These are phyloP conservation scores for Notospermus geniculatus DNA, from an alignment of 1,140 invertebrate species.

Conservation along the genomic window DNA sequence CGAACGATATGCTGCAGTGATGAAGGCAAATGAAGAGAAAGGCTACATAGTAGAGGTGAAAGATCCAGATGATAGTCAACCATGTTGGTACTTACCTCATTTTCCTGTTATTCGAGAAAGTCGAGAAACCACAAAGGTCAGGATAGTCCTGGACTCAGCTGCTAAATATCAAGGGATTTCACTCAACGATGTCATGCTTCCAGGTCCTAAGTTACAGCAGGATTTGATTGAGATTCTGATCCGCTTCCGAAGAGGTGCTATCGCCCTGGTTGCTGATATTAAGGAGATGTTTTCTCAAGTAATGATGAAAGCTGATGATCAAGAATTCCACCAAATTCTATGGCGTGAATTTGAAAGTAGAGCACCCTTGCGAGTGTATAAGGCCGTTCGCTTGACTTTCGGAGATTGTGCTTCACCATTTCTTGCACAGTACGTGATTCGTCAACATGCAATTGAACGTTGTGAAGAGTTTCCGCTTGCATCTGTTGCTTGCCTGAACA, in stretches of 20 bases:
- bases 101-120: conserved; percentile 17
- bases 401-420: conserved; percentile 15
- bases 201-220: conserved; percentile 49
- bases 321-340: conserved; percentile 16
- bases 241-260: conserved; percentile 21
- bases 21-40: not conserved
- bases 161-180: conserved; percentile 11
- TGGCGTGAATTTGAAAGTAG: conserved; percentile 3
- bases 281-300: conserved; percentile 22
- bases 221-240: conserved; percentile 26
- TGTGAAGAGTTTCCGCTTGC: not conserved
- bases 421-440: conserved; percentile 13
- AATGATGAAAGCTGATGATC: conserved; percentile 1
- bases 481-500: not conserved
- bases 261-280: conserved; percentile 24
- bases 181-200: conserved; percentile 24
- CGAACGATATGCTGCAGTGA: conserved; percentile 5
- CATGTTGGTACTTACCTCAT: conserved; percentile 21
- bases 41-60: not conserved
- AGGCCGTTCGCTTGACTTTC: conserved; percentile 19
- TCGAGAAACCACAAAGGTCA: conserved; percentile 20
- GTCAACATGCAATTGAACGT: not conserved
- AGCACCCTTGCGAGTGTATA: not conserved
- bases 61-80: not conserved
- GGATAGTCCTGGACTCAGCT: conserved; percentile 22